Percentiles rank a stretch among this genome's conserved stretches.
phyloP scores from a whole-genome alignment of 2,888 invertebrate genomes.

The Achlya flavicornis region DNA sequence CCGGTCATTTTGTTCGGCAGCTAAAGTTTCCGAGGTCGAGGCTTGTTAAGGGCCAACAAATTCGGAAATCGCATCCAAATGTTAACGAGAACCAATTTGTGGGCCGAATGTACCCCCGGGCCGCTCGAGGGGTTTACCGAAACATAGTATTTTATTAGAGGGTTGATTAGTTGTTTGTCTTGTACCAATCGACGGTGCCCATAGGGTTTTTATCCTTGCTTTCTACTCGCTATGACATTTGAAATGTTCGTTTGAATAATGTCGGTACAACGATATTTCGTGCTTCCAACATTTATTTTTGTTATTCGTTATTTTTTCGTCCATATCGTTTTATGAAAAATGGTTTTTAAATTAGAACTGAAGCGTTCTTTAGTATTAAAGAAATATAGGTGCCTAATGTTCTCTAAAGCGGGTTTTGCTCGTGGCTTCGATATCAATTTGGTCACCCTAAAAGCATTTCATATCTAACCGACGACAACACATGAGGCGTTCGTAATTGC shows the following conservation, averaged over 20 bases:
- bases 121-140: constrained; percentile 47
- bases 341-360: too few species aligned
- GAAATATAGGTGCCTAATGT: too few species aligned
- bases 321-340: background rate
- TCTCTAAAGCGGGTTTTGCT: background rate
- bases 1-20: constrained; percentile 67
- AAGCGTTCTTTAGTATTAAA: too few species aligned
- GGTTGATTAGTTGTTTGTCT: constrained; percentile 66
- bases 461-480: constrained; percentile 28
- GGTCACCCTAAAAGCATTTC: background rate
- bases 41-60: constrained; percentile 75
- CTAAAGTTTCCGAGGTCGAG: constrained; percentile 63
- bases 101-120: constrained; percentile 54
- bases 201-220: constrained; percentile 8
- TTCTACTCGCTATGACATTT: constrained; percentile 1
- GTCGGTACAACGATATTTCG: background rate
- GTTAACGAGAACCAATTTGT: constrained; percentile 79
- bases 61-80: constrained; percentile 78
- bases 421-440: background rate
- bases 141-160: constrained; percentile 62
- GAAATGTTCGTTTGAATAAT: constrained; percentile 2
- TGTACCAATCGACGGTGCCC: constrained; percentile 29
- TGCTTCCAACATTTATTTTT: background rate
- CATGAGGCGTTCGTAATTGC: constrained; percentile 48
- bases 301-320: background rate